Conservation (phyloP, 2,797 vertebrate species). For the Crenichthys baileyi region DNA sequence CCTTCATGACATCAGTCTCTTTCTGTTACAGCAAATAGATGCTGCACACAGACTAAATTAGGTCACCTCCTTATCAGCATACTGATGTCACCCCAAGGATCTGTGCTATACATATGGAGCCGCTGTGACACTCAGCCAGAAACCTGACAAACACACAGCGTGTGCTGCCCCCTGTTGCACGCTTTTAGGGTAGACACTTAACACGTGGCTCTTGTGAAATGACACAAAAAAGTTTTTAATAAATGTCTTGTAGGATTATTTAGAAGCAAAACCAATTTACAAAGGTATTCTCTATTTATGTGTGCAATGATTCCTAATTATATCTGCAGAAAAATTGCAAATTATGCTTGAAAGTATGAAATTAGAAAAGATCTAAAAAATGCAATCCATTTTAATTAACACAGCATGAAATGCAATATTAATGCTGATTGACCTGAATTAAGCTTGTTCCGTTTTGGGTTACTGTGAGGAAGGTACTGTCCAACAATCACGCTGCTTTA, state of each 20-base stretch:
- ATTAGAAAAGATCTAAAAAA: neutral
- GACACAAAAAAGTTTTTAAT: conserved; percentile 1
- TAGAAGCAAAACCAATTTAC: neutral
- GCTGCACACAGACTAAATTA: neutral
- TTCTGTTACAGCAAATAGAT: neutral
- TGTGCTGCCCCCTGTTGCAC: conserved; percentile 24
- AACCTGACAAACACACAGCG: conserved; percentile 3
- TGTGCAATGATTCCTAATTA: conserved; percentile 9
- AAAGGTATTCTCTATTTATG: neutral
- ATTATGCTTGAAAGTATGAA: neutral
- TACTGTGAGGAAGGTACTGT: neutral
- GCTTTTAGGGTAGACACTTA: neutral
- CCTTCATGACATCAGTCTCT: neutral
- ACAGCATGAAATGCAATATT: neutral
- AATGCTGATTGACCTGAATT: neutral
- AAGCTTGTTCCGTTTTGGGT: neutral
- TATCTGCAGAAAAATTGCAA: neutral
- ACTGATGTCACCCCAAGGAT: neutral
- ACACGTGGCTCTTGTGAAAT: neutral
- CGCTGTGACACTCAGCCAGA: conserved; percentile 3
- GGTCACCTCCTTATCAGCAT: conserved; percentile 4
- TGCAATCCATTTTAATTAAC: neutral
- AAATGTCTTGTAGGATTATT: neutral
- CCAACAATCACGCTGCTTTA: too few relatives aligned
- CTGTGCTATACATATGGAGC: neutral